Evolutionary conservation across 2,888 invertebrate genomes (phyloP).

Genomic region (Cabera pusaria): DNA sequence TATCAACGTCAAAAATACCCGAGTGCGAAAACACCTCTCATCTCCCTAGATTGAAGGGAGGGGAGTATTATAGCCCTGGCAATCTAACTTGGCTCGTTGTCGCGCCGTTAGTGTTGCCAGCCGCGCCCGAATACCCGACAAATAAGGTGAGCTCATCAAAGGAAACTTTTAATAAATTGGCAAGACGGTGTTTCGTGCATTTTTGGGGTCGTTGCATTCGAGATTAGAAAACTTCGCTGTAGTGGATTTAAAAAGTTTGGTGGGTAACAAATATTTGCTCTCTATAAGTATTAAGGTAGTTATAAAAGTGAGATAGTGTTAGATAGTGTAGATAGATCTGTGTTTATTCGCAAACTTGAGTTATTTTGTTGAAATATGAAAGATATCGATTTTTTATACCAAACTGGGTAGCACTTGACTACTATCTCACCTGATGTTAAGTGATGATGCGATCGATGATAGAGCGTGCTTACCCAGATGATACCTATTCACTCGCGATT

Average conservation of each 20-base stretch:
- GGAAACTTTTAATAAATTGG: conserved; percentile 26
- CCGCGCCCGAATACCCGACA: conserved; percentile 44
- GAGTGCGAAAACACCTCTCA: conserved; percentile 39
- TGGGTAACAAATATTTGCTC: conserved; percentile 1
- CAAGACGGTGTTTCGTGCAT: conserved; percentile 42
- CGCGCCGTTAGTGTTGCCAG: conserved; percentile 59
- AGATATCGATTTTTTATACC: too few relatives aligned
- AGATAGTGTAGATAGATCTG: too few relatives aligned
- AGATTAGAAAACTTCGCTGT: conserved; percentile 37
- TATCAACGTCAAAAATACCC: conserved; percentile 38
- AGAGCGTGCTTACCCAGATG: too few relatives aligned
- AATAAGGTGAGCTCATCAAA: conserved; percentile 45
- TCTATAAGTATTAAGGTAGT: too few relatives aligned
- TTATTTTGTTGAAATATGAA: too few relatives aligned
- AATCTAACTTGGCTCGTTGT: conserved; percentile 75
- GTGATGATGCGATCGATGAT: too few relatives aligned
- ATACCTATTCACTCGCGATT: too few relatives aligned
- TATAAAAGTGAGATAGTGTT: too few relatives aligned
- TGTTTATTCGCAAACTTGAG: too few relatives aligned
- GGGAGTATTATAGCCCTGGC: conserved; percentile 49
- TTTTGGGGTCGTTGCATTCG: conserved; percentile 39
- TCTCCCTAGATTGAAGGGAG: conserved; percentile 48
- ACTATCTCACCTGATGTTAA: too few relatives aligned
- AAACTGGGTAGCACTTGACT: too few relatives aligned
- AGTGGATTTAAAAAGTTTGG: conserved; percentile 6